These are phyloP conservation scores for Atractosteus spatula DNA, from an alignment of 2,113 vertebrate species.

Conservation along the genomic window DNA sequence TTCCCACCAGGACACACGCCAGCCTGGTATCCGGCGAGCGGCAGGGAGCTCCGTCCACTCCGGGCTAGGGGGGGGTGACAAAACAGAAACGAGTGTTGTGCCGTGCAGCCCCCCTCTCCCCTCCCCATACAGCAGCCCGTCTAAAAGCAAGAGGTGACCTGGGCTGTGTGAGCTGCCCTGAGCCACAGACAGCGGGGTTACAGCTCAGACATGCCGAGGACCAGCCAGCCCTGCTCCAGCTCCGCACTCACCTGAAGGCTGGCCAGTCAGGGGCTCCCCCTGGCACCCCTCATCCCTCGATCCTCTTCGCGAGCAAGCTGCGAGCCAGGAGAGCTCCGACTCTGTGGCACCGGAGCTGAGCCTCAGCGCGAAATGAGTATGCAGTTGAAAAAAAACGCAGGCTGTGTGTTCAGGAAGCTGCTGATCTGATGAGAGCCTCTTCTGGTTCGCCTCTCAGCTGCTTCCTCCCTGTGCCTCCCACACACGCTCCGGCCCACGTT, in stretches of 20 bases:
- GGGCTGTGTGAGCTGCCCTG: too few relatives aligned
- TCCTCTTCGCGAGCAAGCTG: not conserved
- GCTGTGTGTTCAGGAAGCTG: not conserved
- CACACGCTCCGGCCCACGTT: constrained; percentile 5
- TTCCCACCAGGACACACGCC: too few relatives aligned
- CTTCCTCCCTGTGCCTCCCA: constrained; percentile 4
- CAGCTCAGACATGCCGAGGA: too few relatives aligned
- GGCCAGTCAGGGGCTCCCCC: not conserved
- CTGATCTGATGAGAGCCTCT: constrained; percentile 2
- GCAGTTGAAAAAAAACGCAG: not conserved
- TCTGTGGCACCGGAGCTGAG: not conserved
- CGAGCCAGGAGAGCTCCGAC: not conserved
- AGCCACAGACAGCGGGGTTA: too few relatives aligned
- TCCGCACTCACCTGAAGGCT: not conserved
- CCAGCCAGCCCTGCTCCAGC: too few relatives aligned
- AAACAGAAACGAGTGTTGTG: too few relatives aligned
- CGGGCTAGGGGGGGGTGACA: too few relatives aligned
- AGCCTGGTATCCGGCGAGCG: too few relatives aligned
- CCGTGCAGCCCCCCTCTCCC: too few relatives aligned
- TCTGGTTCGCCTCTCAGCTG: constrained; percentile 7
- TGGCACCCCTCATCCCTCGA: not conserved
- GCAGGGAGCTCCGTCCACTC: too few relatives aligned
- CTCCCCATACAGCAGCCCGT: too few relatives aligned
- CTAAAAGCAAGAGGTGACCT: too few relatives aligned
- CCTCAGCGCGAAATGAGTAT: not conserved